Evolutionary conservation across 2,797 vertebrate species (phyloP).

Genomic region (Myotis myotis): DNA sequence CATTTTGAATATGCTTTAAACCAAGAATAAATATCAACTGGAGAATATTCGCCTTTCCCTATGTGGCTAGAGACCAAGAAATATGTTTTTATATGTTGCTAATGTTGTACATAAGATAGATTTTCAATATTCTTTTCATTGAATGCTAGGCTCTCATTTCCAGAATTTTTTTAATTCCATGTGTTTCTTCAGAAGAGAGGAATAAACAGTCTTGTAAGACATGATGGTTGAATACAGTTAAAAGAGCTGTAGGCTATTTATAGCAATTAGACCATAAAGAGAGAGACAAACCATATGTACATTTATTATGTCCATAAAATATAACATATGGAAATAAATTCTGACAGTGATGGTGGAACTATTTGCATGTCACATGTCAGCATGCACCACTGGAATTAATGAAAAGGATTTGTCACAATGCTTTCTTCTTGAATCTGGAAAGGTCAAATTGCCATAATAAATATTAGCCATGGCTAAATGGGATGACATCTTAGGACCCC

Average conservation of each 20-base stretch:
- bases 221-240: slow-evolving; percentile 51
- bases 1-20: slow-evolving; percentile 32
- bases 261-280: slow-evolving; percentile 66
- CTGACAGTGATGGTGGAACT: slow-evolving; percentile 42
- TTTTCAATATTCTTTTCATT: slow-evolving; percentile 44
- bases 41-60: slow-evolving; percentile 1
- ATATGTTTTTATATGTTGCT: slow-evolving; percentile 9
- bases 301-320: slow-evolving; percentile 63
- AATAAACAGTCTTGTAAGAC: slow-evolving; percentile 65
- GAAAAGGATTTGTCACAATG: slow-evolving; percentile 22
- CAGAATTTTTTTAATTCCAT: slow-evolving; percentile 40
- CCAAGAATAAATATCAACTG: neutral
- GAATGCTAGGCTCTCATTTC: slow-evolving; percentile 12
- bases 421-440: slow-evolving; percentile 32
- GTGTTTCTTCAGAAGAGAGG: slow-evolving; percentile 51
- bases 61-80: slow-evolving; percentile 4
- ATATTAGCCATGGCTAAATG: slow-evolving; percentile 20
- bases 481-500: neutral
- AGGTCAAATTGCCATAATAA: slow-evolving; percentile 26
- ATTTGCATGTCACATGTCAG: slow-evolving; percentile 22
- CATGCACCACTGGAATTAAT: neutral
- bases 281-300: slow-evolving; percentile 47
- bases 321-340: slow-evolving; percentile 63
- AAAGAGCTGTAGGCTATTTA: slow-evolving; percentile 64
- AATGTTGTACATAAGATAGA: slow-evolving; percentile 15